Evolutionary conservation across 2,113 vertebrate genomes (phyloP), one percentile per base, ranked within the genome.

Genomic region (Ciconia maguari): DNA sequence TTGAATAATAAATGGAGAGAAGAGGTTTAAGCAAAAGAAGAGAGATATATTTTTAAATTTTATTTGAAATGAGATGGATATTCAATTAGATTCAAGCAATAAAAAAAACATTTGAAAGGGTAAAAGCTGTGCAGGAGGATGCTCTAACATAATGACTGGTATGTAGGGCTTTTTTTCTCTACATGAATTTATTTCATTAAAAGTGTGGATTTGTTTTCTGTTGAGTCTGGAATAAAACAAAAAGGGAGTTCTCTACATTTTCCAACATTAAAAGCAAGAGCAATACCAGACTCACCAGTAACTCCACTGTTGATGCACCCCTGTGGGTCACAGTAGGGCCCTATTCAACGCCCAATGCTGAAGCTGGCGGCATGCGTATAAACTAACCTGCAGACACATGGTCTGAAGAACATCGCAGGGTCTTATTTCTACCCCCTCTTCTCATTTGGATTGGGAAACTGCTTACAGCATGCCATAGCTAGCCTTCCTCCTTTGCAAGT

Each of bases 41-140:
- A 92, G 60, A 87, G 16, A 91, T 58, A 71, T 48, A 58, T 90
- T 95, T 95, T 91, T 41, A 81, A 90, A 96, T 93, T 79, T 87
- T 66, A 90, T 74, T 94, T 93, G 93, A 94, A 96, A 96, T 78
- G 29, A 97, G 95, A 97, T 95, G 87, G 94, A 91, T 96, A 91
- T 86, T 91, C 89, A 95, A 96, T 96, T 96, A 93, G 91, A 96
- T 96, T 94, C 78, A 83, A 93, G 75, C 87, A 96, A 94, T 86
- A 66, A 90, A 88, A 79, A 61, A 83, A 86, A 48, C 44, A 83
- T 94, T 90, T 89, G 44, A 95, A 95, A 95, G 44, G 41, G 51
- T 77, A 95, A 91, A 90, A 90, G 46, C 66, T 86, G 30, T 79
- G 16, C 38, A 65, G 54, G n/a, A 76, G 26, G 64, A 83, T 93